phyloP scores from a whole-genome alignment of 2,888 invertebrate genomes.

The Drosophila formosana region DNA sequence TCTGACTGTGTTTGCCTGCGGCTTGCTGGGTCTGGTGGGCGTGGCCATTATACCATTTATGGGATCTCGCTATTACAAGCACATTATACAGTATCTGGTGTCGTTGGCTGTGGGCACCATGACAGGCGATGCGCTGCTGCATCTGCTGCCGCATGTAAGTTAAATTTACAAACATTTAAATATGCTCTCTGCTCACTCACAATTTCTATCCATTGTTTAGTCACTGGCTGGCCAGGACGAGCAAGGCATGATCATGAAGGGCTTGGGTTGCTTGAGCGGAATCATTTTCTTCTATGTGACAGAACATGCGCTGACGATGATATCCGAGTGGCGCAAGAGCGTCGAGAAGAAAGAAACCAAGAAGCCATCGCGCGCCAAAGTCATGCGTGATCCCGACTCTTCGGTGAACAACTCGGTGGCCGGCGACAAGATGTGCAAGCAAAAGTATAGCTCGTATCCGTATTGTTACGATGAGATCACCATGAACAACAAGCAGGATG shows the following conservation, averaged over 20 bases:
- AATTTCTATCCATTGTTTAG: constrained; percentile 50
- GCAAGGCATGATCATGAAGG: constrained; percentile 92
- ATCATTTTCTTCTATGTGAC: constrained; percentile 95
- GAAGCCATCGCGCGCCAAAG: constrained; percentile 88
- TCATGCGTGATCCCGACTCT: constrained; percentile 89
- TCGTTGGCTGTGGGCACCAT: constrained; percentile 96
- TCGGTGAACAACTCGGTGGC: constrained; percentile 83
- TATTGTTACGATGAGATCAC: constrained; percentile 95
- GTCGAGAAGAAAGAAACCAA: constrained; percentile 88
- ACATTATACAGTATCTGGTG: constrained; percentile 95
- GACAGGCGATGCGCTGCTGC: constrained; percentile 95
- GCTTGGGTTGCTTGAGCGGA: constrained; percentile 89
- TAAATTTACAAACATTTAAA: background rate
- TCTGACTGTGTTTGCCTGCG: constrained; percentile 92
- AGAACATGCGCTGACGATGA: constrained; percentile 92
- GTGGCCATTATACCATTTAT: constrained; percentile 96
- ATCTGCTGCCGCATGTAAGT: constrained; percentile 94
- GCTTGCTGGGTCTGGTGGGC: constrained; percentile 94
- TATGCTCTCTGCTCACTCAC: background rate
- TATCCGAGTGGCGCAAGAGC: constrained; percentile 92
- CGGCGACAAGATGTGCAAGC: constrained; percentile 91
- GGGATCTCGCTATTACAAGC: constrained; percentile 94
- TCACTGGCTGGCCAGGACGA: constrained; percentile 85
- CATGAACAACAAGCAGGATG: constrained; percentile 89
- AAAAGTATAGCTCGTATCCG: constrained; percentile 95